Conservation (phyloP, 2,888 invertebrate species). For the Stenodema calcarata region DNA sequence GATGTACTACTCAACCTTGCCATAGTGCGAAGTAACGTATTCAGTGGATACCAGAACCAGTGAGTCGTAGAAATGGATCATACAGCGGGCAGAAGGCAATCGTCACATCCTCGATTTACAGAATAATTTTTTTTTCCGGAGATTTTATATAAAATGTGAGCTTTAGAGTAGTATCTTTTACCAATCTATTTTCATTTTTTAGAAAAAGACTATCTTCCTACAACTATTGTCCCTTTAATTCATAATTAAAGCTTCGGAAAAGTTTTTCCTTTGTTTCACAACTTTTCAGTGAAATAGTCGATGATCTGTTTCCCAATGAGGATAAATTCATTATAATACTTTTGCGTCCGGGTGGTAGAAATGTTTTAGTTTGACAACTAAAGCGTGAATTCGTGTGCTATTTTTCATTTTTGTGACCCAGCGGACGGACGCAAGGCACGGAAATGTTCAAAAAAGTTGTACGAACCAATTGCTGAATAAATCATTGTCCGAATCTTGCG, state of each 20-base stretch:
- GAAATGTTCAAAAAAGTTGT: too few relatives aligned
- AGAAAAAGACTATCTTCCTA: slow-evolving; percentile 23
- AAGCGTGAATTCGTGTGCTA: not conserved
- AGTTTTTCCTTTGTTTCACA: not conserved
- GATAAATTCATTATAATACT: not conserved
- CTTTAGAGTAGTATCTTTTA: slow-evolving; percentile 7
- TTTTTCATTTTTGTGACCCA: not conserved
- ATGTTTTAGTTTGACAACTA: not conserved
- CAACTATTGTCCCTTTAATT: slow-evolving; percentile 38
- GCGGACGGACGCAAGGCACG: too few relatives aligned
- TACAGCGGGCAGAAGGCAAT: not conserved
- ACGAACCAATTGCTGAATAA: too few relatives aligned
- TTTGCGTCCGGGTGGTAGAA: not conserved
- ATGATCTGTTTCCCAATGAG: slow-evolving; percentile 12
- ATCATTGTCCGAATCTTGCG: too few relatives aligned
- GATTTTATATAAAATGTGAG: slow-evolving; percentile 12
- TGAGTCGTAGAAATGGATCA: not conserved
- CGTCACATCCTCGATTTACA: not conserved
- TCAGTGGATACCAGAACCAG: too few relatives aligned
- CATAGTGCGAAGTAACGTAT: too few relatives aligned
- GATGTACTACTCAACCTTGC: too few relatives aligned
- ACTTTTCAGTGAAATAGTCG: slow-evolving; percentile 25
- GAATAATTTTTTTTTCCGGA: not conserved
- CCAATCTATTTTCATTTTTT: slow-evolving; percentile 2
- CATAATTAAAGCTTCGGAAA: slow-evolving; percentile 40